Conservation (phyloP, 2,113 vertebrate genomes). For the Salminus brasiliensis region DNA sequence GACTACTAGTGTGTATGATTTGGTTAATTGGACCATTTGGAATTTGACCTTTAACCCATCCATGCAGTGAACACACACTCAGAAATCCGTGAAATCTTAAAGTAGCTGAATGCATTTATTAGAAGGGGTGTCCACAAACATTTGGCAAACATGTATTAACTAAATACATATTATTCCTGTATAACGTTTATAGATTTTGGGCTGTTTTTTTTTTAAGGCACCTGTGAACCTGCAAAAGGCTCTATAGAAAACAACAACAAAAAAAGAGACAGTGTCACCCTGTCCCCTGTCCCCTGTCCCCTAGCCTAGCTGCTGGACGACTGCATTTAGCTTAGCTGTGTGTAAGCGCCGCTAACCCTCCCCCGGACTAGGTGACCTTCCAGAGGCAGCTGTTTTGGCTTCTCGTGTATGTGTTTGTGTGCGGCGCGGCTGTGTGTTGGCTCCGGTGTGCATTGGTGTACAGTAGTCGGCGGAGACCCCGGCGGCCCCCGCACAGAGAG, state of each 20-base stretch:
- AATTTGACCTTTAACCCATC: too few relatives aligned
- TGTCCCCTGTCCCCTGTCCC: not conserved
- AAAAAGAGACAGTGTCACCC: too few relatives aligned
- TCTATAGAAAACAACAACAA: not conserved
- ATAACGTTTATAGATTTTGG: not conserved
- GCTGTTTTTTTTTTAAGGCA: not conserved
- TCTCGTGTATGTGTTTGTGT: conserved; percentile 20
- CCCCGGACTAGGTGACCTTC: conserved; percentile 32
- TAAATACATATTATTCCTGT: not conserved
- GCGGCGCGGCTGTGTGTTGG: conserved; percentile 7
- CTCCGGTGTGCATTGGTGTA: not conserved
- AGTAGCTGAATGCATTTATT: too few relatives aligned
- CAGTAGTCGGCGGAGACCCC: conserved; percentile 21
- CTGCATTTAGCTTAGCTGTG: not conserved
- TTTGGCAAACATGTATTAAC: too few relatives aligned
- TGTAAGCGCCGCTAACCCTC: conserved; percentile 14
- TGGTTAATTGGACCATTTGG: too few relatives aligned
- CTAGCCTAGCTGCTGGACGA: not conserved
- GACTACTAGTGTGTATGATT: too few relatives aligned
- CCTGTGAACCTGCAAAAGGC: not conserved
- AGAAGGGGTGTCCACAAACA: too few relatives aligned
- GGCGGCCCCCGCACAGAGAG: conserved; percentile 41
- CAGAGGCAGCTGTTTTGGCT: not conserved
- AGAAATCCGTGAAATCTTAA: too few relatives aligned
- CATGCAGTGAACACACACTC: too few relatives aligned